Evolutionary conservation across 2,113 vertebrate species (phyloP).

Genomic region (Platysteira castanea): DNA sequence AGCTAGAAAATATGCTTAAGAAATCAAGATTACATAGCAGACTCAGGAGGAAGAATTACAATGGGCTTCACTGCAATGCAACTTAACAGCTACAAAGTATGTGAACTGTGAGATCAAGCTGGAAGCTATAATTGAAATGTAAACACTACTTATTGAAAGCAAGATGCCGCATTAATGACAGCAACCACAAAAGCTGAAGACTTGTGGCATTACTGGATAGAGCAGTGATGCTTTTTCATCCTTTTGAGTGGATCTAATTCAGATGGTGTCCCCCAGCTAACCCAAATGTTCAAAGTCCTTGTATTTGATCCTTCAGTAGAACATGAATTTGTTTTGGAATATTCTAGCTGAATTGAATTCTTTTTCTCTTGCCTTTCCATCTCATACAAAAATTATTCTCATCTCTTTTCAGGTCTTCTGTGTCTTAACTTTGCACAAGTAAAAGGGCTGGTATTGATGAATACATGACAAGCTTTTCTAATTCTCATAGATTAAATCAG

Average conservation of each 20-base stretch:
- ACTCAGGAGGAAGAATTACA: conserved; percentile 6
- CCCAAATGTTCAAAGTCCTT: not conserved
- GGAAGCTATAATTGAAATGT: conserved; percentile 13
- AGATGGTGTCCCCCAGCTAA: not conserved
- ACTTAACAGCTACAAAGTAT: not conserved
- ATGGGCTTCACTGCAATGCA: not conserved
- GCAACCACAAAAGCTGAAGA: not conserved
- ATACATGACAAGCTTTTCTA: not conserved
- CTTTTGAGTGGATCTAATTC: conserved; percentile 2
- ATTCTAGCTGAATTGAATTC: not conserved
- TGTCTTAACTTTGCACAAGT: not conserved
- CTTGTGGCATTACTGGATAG: not conserved
- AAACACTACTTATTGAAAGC: not conserved
- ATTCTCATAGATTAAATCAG: not conserved
- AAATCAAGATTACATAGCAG: conserved; percentile 34
- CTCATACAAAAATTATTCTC: not conserved
- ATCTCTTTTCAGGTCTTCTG: not conserved
- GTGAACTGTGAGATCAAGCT: not conserved
- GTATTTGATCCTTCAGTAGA: not conserved
- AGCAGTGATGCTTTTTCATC: not conserved
- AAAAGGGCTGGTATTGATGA: not conserved
- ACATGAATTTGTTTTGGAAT: not conserved
- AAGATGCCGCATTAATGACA: not conserved
- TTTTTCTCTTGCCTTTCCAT: not conserved
- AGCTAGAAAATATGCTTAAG: conserved; percentile 26